Base-by-base conservation (phyloP, 2,113 vertebrate species). In the Hylia prasina region DNA sequence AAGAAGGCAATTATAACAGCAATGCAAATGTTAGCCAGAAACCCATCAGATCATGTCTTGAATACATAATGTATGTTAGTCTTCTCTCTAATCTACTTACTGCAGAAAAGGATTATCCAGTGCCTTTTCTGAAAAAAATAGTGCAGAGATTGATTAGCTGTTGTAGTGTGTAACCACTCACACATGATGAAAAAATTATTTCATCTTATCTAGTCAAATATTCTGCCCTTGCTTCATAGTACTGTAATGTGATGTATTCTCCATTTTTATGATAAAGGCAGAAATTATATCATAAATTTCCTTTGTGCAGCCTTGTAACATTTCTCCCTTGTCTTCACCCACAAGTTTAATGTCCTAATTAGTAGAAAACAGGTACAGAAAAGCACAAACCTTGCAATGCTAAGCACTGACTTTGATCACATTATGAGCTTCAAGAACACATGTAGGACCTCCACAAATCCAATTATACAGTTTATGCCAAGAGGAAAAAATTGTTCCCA, bases 401-500 rank as follows among this genome's bases (percentile, higher is more conserved):
- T 73, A 90, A 90, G 42, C 54, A 64, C 17, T 77, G 45, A 63
- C 68, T 96, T 84, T 73, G 47, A 87, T 81, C 45, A 92, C 68
- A 88, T 88, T 90, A 94, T 78, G 24, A 81, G 50, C 68, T 83
- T 89, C 68, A 78, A 65, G 39, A 90, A 70, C 45, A 84, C 30
- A n/a, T 48, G 50, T 75, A 81, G 60, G 35, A 82, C 80, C 66
- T 90, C 71, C 70, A 72, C 11, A 80, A 93, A 96, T 85, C 78
- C 53, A 87, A 56, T 97, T 85, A 82, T 15, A 72, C 21, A 44
- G 24, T 87, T 89, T 82, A 50, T 71, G 39, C 39, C 56, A 85
- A n/a, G 53, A 94, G 44, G 73, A 95, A 84, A 89, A 82, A 40
- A 89, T 91, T 91, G n/a, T 72, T 91, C 70, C 66, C 44, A 64